phyloP scores from a whole-genome alignment of 2,888 invertebrate genomes.

The Cephalotes varians region DNA sequence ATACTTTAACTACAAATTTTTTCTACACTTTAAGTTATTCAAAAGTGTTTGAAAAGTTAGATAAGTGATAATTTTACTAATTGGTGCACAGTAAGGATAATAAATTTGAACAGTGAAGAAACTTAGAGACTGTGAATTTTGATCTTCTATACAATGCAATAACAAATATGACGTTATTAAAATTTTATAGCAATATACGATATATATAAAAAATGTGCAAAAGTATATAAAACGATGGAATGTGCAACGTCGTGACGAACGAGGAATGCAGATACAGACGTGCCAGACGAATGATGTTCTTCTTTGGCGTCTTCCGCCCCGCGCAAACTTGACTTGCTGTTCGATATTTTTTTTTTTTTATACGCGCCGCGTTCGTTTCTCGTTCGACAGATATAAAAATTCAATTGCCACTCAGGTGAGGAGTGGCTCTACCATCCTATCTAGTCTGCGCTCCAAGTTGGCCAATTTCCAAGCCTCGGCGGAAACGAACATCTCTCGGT shows the following conservation, averaged over 20 bases:
- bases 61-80: neutral
- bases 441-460: conserved; percentile 65
- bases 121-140: neutral
- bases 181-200: conserved; percentile 1
- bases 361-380: conserved; percentile 53
- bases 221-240: neutral
- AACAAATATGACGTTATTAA: neutral
- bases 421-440: conserved; percentile 60
- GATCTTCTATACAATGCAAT: neutral
- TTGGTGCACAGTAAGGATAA: neutral
- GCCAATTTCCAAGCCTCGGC: conserved; percentile 75
- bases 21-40: no score
- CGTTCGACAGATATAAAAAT: conserved; percentile 76
- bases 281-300: conserved; percentile 56
- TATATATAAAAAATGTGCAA: neutral
- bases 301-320: conserved; percentile 17
- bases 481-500: conserved; percentile 66
- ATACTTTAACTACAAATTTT: no score
- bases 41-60: neutral
- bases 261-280: conserved; percentile 16
- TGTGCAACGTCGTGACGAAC: conserved; percentile 6
- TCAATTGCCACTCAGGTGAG: conserved; percentile 74
- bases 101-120: neutral
- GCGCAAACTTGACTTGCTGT: conserved; percentile 45
- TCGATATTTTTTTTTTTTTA: conserved; percentile 69